phyloP scores from a whole-genome alignment of 35 echinoderm and acorn worm genomes.

The Hemicentrotus pulcherrimus region DNA sequence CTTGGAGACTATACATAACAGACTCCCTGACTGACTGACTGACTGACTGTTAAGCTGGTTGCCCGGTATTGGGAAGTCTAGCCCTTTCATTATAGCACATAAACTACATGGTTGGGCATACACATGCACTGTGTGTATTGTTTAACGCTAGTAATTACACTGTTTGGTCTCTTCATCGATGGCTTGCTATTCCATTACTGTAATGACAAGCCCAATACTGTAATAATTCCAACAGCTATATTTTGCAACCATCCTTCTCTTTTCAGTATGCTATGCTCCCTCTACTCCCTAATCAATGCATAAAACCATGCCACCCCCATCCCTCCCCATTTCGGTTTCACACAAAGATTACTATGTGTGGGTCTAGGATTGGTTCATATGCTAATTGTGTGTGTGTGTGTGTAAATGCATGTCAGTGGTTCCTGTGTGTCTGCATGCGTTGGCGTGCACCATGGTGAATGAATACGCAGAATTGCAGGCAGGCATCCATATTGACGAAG shows the following conservation, averaged over 20 bases:
- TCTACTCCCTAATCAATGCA: constrained; percentile 10
- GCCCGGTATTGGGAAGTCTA: neutral
- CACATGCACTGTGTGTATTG: neutral
- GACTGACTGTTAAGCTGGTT: neutral
- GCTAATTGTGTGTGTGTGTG: neutral
- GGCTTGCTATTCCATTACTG: constrained; percentile 8
- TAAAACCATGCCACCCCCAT: neutral
- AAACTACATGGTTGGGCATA: constrained; percentile 20
- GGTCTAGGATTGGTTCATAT: neutral
- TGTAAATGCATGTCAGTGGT: neutral
- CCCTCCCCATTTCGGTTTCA: neutral
- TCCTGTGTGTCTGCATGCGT: neutral
- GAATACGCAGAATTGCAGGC: neutral
- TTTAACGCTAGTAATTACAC: constrained; percentile 21
- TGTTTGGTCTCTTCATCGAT: constrained; percentile 27
- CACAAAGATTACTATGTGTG: constrained; percentile 19
- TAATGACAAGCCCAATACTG: constrained; percentile 50
- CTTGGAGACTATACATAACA: neutral
- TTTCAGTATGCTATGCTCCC: neutral
- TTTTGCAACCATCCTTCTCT: neutral
- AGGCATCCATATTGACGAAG: constrained; percentile 44
- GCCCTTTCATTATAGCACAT: neutral
- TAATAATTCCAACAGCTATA: neutral
- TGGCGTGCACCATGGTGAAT: neutral
- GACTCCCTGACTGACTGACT: neutral